Base-by-base conservation (phyloP, 2,888 invertebrate species). In the Temnothorax ravouxi region DNA sequence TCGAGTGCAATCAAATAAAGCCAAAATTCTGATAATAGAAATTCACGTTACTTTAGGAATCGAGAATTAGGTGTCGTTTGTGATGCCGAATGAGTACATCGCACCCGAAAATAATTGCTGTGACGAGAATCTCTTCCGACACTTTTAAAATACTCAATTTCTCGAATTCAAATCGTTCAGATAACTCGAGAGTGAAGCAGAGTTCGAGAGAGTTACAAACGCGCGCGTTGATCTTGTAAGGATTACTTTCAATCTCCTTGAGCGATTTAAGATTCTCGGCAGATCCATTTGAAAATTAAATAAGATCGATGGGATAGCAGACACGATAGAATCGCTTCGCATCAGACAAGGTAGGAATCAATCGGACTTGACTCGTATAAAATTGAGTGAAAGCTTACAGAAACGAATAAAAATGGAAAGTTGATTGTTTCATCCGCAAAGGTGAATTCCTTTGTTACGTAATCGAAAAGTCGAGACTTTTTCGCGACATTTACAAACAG, bases 201-300 rank as follows among this genome's bases (percentile, higher is more conserved):
- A 29, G 44, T n/a, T 54, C 77, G n/a, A 56, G 74, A 74, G 74
- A 80, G 74, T 74, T 80, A 38, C 59, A 5, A 79, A 80, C 59
- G 59, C 38, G 59, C 47, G 59, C 47, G 59, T 72, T 74, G 79
- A 80, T 80, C 79, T 72, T 80, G 79, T 80, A 80, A 80, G 79
- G 79, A 80, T 80, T 80, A 80, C 59, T 80, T 72, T 80, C 79
- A 80, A 80, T 80, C 74, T 59, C 59, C 75, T 80, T 80, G 74
- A 80, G 79, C 79, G 79, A 80, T 80, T 80, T 80, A 72, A 80
- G 79, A 80, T 80, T 80, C 74, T n/a, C 59, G 6, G 56, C 79
- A 80, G 75, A 74, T 74, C 79, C 79, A 80, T 72, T 80, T 79
- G 79, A 79, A 80, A 80, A 80, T 80, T 80, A 80, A 80, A 80